Evolutionary conservation across 2,888 invertebrate genomes (phyloP).

Genomic region (Unio delphinus): DNA sequence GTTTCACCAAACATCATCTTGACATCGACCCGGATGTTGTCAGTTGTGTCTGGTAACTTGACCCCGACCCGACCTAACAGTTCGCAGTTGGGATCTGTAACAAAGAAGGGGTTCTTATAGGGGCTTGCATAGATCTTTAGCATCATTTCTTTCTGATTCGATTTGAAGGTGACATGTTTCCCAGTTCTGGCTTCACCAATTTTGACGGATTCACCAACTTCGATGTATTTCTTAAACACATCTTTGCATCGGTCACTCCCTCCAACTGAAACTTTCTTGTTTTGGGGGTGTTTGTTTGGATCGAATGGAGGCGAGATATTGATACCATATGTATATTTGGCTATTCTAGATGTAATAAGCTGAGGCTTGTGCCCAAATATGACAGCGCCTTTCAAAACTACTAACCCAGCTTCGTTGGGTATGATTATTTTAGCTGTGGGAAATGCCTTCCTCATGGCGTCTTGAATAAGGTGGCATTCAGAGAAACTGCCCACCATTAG

Average conservation of each 20-base stretch:
- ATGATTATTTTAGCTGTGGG: conserved; percentile 21
- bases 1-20: conserved; percentile 50
- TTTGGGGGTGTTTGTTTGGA: conserved; percentile 15
- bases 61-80: conserved; percentile 37
- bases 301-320: conserved; percentile 26
- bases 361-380: conserved; percentile 31
- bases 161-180: conserved; percentile 38
- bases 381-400: conserved; percentile 39
- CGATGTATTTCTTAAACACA: conserved; percentile 41
- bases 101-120: conserved; percentile 33
- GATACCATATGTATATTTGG: conserved; percentile 38
- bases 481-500: conserved; percentile 42
- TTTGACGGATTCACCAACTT: conserved; percentile 28
- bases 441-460: conserved; percentile 21
- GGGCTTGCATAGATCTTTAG: conserved; percentile 37
- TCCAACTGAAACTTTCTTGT: conserved; percentile 23
- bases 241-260: conserved; percentile 32
- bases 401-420: conserved; percentile 31
- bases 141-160: conserved; percentile 38
- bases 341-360: conserved; percentile 22
- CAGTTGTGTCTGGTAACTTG: conserved; percentile 31
- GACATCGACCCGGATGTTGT: conserved; percentile 37
- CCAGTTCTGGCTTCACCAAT: conserved; percentile 33
- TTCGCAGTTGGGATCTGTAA: conserved; percentile 35
- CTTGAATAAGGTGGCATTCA: conserved; percentile 29